phyloP scores from a whole-genome alignment of 2,113 vertebrate species.

The Uria aalge region DNA sequence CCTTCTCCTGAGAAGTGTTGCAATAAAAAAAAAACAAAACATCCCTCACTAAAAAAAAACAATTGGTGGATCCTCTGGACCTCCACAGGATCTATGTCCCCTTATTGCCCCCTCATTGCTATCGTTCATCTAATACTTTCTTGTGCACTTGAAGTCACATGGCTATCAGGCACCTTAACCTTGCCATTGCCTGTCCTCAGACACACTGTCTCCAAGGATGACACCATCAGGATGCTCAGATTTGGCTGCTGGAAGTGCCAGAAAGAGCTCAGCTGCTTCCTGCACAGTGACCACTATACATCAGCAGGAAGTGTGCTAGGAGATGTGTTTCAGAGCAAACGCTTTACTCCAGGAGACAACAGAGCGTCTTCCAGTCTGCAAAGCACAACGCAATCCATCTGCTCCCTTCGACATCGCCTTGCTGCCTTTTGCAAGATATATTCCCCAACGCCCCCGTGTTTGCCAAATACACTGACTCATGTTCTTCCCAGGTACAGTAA shows the following conservation, averaged over 20 bases:
- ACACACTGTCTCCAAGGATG: not conserved
- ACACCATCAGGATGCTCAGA: not conserved
- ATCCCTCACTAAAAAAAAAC: not conserved
- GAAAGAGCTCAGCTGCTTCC: not conserved
- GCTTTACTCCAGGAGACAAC: not conserved
- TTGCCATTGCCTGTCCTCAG: not conserved
- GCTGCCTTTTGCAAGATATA: not conserved
- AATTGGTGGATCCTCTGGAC: not conserved
- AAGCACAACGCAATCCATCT: not conserved
- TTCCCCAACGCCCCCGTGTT: not conserved
- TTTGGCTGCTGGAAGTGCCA: not conserved
- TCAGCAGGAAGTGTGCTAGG: not conserved
- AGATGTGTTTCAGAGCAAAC: not conserved
- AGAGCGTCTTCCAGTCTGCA: not conserved
- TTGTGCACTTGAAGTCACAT: not conserved
- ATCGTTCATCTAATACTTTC: not conserved
- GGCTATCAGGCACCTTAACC: not conserved
- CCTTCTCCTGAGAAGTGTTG: not conserved
- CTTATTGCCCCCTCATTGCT: not conserved
- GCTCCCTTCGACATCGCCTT: not conserved
- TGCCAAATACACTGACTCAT: slow-evolving; percentile 6
- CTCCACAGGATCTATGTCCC: not conserved
- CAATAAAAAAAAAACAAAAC: not conserved
- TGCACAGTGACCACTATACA: not conserved
- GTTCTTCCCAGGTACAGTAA: slow-evolving; percentile 30